Conservation (phyloP, 2,888 invertebrate species). For the Stenoptilia bipunctidactyla region DNA sequence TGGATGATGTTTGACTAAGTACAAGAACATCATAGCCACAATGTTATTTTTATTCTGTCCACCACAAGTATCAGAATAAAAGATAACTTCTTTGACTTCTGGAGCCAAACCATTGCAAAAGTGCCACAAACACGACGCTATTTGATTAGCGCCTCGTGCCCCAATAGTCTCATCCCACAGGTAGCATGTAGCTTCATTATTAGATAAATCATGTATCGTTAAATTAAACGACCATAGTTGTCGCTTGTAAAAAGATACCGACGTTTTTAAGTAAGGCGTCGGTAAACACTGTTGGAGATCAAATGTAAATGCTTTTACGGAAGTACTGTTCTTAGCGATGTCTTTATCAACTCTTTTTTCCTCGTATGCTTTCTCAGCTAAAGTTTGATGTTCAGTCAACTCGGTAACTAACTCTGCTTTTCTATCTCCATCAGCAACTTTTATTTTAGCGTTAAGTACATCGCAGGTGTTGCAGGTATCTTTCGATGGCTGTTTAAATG, state of each 20-base stretch:
- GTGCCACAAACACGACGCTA: constrained; percentile 20
- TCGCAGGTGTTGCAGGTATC: constrained; percentile 15
- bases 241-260: constrained; percentile 15
- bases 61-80: constrained; percentile 18
- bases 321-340: not conserved
- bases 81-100: constrained; percentile 11
- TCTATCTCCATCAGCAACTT: not conserved
- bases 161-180: constrained; percentile 18
- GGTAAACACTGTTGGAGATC: constrained; percentile 16
- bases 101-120: constrained; percentile 12
- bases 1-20: constrained; percentile 5
- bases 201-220: constrained; percentile 12
- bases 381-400: no score
- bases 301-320: constrained; percentile 10
- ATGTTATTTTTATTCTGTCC: constrained; percentile 16
- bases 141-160: constrained; percentile 20
- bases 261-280: constrained; percentile 13
- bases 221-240: constrained; percentile 16
- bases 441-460: constrained; percentile 5
- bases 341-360: no score
- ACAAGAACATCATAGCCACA: constrained; percentile 11
- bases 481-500: constrained; percentile 15
- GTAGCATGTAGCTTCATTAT: constrained; percentile 13
- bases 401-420: not conserved
- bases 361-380: no score